Conservation (phyloP, 2,888 invertebrate genomes). For the Cataglyphis albicans region DNA sequence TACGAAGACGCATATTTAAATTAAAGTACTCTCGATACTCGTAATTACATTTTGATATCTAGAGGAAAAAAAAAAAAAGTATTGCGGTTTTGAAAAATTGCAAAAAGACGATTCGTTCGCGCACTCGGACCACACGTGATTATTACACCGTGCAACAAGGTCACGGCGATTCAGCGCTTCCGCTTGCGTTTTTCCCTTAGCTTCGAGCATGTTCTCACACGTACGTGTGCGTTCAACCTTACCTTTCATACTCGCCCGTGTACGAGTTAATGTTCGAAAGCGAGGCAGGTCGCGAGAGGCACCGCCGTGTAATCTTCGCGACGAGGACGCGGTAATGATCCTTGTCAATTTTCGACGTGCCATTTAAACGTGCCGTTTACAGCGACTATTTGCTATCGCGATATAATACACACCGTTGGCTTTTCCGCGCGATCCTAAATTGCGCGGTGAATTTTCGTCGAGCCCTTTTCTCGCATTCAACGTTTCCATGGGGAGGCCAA, state of each 20-base stretch:
- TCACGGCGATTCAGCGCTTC: constrained; percentile 35
- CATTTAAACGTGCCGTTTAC: constrained; percentile 39
- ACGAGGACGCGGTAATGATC: constrained; percentile 50
- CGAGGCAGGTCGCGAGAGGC: constrained; percentile 19
- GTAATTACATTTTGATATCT: constrained; percentile 16
- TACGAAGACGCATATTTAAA: not conserved
- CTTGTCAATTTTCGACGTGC: constrained; percentile 54
- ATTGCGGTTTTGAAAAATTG: constrained; percentile 30
- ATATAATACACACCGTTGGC: not conserved
- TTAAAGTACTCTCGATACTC: not conserved
- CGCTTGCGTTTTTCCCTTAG: constrained; percentile 36
- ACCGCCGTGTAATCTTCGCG: constrained; percentile 48
- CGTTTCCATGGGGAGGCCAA: constrained; percentile 36
- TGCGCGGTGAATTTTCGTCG: constrained; percentile 41
- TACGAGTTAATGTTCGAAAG: constrained; percentile 32
- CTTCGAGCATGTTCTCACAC: not conserved
- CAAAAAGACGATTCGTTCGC: constrained; percentile 1
- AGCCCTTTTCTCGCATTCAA: constrained; percentile 32
- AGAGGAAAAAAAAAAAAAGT: constrained; percentile 6
- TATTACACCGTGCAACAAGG: constrained; percentile 45
- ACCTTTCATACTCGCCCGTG: not conserved
- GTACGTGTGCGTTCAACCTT: not conserved
- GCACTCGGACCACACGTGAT: not conserved
- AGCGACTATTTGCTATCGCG: not conserved
- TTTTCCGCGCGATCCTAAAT: constrained; percentile 42